Percentiles rank a stretch among this genome's conserved stretches.
Evolutionary conservation across 35 echinoderm and acorn worm genomes (phyloP).

Genomic region (Diadema setosum): DNA sequence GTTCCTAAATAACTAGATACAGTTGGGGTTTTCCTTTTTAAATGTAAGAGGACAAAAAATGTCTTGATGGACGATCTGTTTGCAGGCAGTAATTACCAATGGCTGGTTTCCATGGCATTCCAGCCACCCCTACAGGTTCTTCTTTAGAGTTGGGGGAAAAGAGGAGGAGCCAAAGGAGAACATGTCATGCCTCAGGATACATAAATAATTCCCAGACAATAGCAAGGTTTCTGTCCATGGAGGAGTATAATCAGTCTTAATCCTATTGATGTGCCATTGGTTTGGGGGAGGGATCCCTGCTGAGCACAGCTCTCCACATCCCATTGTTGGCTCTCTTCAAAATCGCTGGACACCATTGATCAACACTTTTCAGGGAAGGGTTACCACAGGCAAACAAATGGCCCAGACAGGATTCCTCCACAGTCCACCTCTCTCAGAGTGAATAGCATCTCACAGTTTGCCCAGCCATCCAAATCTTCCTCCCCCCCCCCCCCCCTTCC

Average conservation of each 20-base stretch:
- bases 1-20: no score
- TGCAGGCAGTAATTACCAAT: no score
- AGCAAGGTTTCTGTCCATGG: background rate
- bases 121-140: background rate
- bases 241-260: conserved; percentile 16
- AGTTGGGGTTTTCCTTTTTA: no score
- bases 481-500: no score
- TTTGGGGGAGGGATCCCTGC: background rate
- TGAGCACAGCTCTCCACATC: background rate
- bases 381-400: background rate
- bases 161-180: no score
- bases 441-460: no score
- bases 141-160: background rate
- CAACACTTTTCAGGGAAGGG: background rate
- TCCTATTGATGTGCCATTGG: background rate
- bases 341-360: background rate
- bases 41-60: no score
- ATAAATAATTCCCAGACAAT: conserved; percentile 14
- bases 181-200: background rate
- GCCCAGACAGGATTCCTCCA: no score
- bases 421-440: no score
- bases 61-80: no score
- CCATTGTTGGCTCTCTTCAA: background rate
- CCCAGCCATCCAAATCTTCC: no score
- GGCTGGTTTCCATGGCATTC: no score